Conservation (phyloP, 2,113 vertebrate species). For the Ia io region DNA sequence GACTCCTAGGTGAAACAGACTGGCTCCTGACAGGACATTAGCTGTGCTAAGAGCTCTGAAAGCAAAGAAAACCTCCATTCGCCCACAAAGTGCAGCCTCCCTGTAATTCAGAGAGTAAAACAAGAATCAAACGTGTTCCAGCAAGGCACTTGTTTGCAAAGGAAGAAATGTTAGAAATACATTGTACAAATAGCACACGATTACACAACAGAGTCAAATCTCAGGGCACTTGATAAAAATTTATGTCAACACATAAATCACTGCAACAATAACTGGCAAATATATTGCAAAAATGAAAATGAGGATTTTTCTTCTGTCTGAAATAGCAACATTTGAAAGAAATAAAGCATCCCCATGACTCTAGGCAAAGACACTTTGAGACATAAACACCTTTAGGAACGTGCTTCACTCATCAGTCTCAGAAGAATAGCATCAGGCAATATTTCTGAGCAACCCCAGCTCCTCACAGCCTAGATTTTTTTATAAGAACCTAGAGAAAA, state of each 20-base stretch:
- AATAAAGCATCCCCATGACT: neutral
- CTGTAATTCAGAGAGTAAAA: neutral
- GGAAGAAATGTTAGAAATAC: constrained; percentile 34
- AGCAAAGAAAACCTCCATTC: constrained; percentile 10
- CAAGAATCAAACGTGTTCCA: constrained; percentile 31
- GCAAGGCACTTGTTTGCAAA: constrained; percentile 49
- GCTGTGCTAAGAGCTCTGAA: neutral
- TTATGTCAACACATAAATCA: constrained; percentile 69
- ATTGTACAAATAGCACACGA: constrained; percentile 46
- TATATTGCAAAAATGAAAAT: constrained; percentile 59
- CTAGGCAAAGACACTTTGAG: neutral
- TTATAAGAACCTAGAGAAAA: neutral
- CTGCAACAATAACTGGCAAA: constrained; percentile 52
- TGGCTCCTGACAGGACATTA: constrained; percentile 8
- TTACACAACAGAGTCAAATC: constrained; percentile 60
- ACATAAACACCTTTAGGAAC: neutral
- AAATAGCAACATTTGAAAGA: neutral
- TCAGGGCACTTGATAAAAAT: constrained; percentile 69
- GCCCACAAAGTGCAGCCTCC: neutral
- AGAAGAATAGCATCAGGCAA: neutral
- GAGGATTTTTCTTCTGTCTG: constrained; percentile 24
- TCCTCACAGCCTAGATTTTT: neutral
- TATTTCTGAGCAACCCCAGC: neutral
- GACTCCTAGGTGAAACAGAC: neutral
- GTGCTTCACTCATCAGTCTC: neutral